Evolutionary conservation across 2,888 invertebrate genomes (phyloP).

Genomic region (Brachypterus glaber): DNA sequence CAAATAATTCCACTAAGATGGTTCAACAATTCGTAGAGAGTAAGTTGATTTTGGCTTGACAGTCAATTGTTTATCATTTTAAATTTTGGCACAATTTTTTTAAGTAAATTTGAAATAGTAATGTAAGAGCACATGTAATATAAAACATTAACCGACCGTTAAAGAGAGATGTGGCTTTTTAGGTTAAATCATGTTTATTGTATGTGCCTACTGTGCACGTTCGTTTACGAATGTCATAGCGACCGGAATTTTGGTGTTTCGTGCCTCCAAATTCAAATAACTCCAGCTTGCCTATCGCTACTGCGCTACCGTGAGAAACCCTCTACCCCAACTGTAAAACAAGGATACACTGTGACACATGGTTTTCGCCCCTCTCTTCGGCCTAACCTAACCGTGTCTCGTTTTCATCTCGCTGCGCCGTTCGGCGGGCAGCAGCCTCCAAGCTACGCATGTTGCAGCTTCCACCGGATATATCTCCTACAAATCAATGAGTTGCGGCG

Average conservation of each 20-base stretch:
- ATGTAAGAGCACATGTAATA: slow-evolving; percentile 38
- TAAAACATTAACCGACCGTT: slow-evolving; percentile 29
- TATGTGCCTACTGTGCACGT: slow-evolving; percentile 39
- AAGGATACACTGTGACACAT: slow-evolving; percentile 33
- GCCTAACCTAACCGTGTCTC: slow-evolving; percentile 15
- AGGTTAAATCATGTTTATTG: slow-evolving; percentile 40
- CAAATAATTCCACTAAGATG: too few species aligned
- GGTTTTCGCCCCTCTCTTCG: slow-evolving; percentile 25
- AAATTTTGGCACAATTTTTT: too few species aligned
- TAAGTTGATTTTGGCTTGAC: too few species aligned
- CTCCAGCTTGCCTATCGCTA: slow-evolving; percentile 31
- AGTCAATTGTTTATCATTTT: too few species aligned
- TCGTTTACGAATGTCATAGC: slow-evolving; percentile 38
- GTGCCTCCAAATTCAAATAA: slow-evolving; percentile 20
- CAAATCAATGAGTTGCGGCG: slow-evolving; percentile 39
- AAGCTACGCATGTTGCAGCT: slow-evolving; percentile 31
- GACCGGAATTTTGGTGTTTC: slow-evolving; percentile 7
- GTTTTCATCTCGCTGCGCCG: slow-evolving; percentile 13
- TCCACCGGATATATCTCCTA: slow-evolving; percentile 26
- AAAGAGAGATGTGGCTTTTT: slow-evolving; percentile 33
- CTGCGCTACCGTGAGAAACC: slow-evolving; percentile 39
- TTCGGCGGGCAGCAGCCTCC: slow-evolving; percentile 11
- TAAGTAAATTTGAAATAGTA: too few species aligned
- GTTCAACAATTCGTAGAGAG: too few species aligned
- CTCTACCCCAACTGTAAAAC: slow-evolving; percentile 30